A percentile compares a stretch with the other conserved stretches of the same genome.
These are phyloP conservation scores for Osmerus mordax DNA, from an alignment of 2,113 vertebrate genomes.

Conservation along the genomic window DNA sequence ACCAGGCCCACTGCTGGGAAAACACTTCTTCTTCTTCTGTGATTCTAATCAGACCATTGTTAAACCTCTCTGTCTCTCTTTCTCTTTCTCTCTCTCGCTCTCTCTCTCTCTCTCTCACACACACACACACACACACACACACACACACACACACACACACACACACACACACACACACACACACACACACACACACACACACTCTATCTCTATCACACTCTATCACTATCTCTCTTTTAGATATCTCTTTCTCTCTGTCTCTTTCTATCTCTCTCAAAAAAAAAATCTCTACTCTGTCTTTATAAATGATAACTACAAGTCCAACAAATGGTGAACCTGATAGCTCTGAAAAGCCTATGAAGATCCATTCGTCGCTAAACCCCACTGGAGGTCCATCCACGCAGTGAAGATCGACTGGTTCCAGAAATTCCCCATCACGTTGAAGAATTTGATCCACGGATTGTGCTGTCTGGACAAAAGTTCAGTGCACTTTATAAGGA, in stretches of 20 bases:
- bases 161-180: not conserved
- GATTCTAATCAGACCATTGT: constrained; percentile 37
- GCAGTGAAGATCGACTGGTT: constrained; percentile 44
- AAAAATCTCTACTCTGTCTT: constrained; percentile 11
- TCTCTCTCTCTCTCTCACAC: not conserved
- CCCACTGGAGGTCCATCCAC: not conserved
- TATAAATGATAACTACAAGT: constrained; percentile 30
- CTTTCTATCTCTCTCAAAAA: constrained; percentile 23
- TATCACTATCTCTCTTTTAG: constrained; percentile 11
- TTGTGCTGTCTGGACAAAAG: constrained; percentile 59
- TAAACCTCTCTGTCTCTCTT: not conserved
- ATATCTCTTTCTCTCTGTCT: not conserved
- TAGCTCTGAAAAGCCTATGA: constrained; percentile 20
- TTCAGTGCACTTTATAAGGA: constrained; percentile 42
- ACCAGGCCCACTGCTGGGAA: constrained; percentile 20
- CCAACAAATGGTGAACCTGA: constrained; percentile 24
- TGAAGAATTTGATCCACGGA: constrained; percentile 57
- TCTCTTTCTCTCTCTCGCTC: not conserved
- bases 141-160: not conserved
- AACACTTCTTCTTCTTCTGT: constrained; percentile 18
- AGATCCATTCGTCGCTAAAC: not conserved
- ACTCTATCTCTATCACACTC: not conserved
- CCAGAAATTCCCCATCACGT: constrained; percentile 43
- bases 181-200: not conserved
- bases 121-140: not conserved